Conservation (phyloP, 2,113 vertebrate genomes). For the Tricholaema leucomelas region DNA sequence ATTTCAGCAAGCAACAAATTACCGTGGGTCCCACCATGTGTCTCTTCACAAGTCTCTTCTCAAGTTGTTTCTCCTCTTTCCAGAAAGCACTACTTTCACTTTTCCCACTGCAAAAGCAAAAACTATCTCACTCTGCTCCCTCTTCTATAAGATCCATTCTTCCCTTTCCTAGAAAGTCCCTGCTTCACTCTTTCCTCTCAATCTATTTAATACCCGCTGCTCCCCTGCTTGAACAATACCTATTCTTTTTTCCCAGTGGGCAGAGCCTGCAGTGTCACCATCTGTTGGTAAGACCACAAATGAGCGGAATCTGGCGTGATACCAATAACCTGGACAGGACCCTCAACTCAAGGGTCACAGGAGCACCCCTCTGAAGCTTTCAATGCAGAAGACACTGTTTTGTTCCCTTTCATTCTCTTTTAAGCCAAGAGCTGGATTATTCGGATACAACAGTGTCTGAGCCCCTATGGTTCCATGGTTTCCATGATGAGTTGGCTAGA, state of each 20-base stretch:
- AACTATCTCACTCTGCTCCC: background rate
- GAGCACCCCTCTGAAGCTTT: background rate
- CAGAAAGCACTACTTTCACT: background rate
- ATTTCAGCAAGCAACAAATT: background rate
- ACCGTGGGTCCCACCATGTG: no score
- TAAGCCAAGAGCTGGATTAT: background rate
- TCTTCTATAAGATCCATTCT: background rate
- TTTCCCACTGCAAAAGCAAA: background rate
- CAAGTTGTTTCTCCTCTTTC: background rate
- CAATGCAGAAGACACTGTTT: background rate
- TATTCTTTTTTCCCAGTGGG: background rate
- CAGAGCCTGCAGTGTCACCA: background rate
- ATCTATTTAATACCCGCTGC: background rate
- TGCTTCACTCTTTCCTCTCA: background rate
- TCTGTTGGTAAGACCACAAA: background rate
- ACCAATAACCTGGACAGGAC: background rate
- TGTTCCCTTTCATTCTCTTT: background rate
- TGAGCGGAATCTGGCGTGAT: background rate
- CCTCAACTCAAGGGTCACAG: background rate
- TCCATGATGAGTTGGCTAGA: background rate
- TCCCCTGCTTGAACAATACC: background rate
- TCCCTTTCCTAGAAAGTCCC: background rate
- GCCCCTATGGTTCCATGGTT: fast-evolving
- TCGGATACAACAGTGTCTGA: background rate
- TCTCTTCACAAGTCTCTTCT: background rate